Conservation (phyloP, 2,113 vertebrate genomes). For the Aegotheles bennettii region DNA sequence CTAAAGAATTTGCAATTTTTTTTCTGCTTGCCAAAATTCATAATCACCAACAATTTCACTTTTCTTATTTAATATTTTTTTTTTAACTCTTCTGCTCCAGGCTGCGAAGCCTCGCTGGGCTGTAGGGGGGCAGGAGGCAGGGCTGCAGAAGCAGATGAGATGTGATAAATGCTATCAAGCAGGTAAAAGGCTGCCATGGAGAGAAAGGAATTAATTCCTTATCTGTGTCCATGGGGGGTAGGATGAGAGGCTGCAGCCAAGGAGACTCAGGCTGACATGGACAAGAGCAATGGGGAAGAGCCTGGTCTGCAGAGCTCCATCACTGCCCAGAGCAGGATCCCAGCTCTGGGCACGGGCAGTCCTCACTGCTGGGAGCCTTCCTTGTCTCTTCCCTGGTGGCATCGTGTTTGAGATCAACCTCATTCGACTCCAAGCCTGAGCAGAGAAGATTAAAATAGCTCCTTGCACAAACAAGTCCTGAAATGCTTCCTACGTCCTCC, state of each 20-base stretch:
- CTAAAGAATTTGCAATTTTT: conserved; percentile 59
- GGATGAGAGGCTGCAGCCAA: background rate
- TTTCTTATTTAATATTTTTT: conserved; percentile 13
- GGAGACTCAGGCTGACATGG: background rate
- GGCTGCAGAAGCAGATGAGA: background rate
- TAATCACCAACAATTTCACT: conserved; percentile 49
- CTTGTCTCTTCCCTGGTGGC: background rate
- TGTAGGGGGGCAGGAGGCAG: background rate
- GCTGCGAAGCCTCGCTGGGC: background rate
- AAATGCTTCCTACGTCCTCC: background rate
- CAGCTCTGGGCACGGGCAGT: background rate
- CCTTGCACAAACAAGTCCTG: conserved; percentile 38
- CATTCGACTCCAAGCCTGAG: background rate
- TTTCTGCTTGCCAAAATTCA: conserved; percentile 60
- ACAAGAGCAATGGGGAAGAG: background rate
- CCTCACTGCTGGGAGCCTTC: background rate
- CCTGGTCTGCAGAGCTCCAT: background rate
- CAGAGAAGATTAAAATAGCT: conserved; percentile 24
- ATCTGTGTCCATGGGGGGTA: background rate
- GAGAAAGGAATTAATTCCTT: conserved; percentile 24
- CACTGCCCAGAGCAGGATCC: fast-evolving
- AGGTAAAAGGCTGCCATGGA: background rate
- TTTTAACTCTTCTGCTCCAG: background rate
- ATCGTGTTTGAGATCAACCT: background rate
- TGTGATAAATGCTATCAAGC: background rate